phyloP scores from a whole-genome alignment of 2,888 invertebrate species.

The Andrena chrysosceles region DNA sequence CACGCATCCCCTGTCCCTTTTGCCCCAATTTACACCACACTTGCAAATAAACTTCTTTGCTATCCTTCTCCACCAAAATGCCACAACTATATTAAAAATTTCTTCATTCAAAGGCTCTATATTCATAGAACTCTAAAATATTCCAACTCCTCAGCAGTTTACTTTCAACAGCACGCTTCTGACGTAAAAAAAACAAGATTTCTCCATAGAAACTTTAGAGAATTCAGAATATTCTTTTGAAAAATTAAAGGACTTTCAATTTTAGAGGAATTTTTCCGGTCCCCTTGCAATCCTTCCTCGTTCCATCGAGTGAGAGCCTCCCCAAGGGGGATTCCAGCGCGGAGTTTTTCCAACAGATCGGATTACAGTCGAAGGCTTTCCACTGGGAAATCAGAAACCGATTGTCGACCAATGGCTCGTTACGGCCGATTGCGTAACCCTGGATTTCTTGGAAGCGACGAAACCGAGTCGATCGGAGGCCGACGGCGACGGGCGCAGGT shows the following conservation, averaged over 20 bases:
- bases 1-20: neutral
- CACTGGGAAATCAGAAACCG: conserved; percentile 35
- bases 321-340: neutral
- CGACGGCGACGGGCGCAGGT: conserved; percentile 75
- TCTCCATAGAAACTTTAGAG: neutral
- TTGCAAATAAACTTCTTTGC: neutral
- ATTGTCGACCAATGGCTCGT: conserved; percentile 39
- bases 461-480: conserved; percentile 58
- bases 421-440: conserved; percentile 43
- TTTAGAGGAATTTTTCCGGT: neutral
- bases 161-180: too few species aligned
- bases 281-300: neutral
- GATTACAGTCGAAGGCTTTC: conserved; percentile 28
- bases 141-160: too few species aligned
- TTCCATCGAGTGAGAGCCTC: neutral
- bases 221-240: neutral
- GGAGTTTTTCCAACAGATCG: conserved; percentile 45
- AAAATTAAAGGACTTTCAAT: neutral
- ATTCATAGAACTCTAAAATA: too few species aligned
- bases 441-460: conserved; percentile 24
- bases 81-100: too few species aligned
- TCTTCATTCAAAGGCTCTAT: too few species aligned
- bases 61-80: neutral
- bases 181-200: too few species aligned
- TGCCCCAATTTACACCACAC: neutral